Evolutionary conservation across 2,888 invertebrate genomes (phyloP), one percentile per base, ranked within the genome.

Genomic region (Cephonodes hylas): DNA sequence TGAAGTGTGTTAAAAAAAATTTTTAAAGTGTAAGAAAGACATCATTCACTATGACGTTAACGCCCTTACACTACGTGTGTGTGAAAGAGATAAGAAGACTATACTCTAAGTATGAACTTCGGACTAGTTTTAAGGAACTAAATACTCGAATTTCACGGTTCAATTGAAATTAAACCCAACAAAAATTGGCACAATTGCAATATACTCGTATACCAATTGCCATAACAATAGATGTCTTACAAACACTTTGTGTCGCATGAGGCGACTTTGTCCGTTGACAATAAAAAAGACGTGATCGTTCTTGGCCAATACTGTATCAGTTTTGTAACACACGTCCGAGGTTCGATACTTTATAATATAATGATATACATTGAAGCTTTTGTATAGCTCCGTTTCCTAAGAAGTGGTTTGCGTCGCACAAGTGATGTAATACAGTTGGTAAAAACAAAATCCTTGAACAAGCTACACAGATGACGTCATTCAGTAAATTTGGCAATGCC

Each of bases 401-500:
- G 53, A 53, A 42, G n/a, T 13, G 4, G 53, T 20, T 25, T 23
- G 27, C 25, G 62, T 61, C 42, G 44, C 38, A 20, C 56, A 44
- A 60, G 44, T 72, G 70, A 72, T 66, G 72, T 69, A 65, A 67
- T 48, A 62, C 46, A 25, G 38, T 60, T 61, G 34, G 57, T 58
- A 46, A 46, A n/a, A 48, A 42, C 53, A 23, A 56, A 65, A 59
- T 60, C 20, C 63, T 64, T 59, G 62, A 7, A 58, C 63, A 60
- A 63, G 58, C 62, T 63, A 67, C 62, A 45, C 42, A 18, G 13
- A 42, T 88, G 85, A 88, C 83, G 85, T 88, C 85, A 88, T 58
- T 64, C 64, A 64, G 75, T 77, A 83, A 85, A 87, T 90, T 91
- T 85, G 90, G 90, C 89, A 86, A 86, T 84, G 87, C 69, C 74